phyloP scores from a whole-genome alignment of 1,140 invertebrate genomes.

The Caenorhabditis inopinata region DNA sequence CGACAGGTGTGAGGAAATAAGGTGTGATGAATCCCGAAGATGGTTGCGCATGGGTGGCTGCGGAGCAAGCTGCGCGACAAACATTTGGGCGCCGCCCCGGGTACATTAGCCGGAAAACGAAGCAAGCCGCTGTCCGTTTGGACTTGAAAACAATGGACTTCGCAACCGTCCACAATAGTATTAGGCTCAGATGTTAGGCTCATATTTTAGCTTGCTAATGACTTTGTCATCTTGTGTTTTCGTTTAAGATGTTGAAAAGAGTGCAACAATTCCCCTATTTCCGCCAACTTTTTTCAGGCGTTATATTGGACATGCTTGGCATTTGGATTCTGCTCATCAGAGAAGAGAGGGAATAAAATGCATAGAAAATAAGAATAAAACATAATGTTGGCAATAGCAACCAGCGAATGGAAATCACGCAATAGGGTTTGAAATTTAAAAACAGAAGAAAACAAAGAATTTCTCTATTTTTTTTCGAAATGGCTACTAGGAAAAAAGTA shows the following conservation, averaged over 20 bases:
- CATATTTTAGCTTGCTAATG: slow-evolving; percentile 13
- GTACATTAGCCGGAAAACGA: slow-evolving; percentile 31
- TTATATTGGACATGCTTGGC: too few species aligned
- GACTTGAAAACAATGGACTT: slow-evolving; percentile 26
- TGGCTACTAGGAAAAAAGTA: not conserved
- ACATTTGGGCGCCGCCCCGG: not conserved
- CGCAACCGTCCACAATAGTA: slow-evolving; percentile 3
- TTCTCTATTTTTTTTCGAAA: not conserved
- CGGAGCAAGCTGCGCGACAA: slow-evolving; percentile 30
- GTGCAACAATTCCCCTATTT: slow-evolving; percentile 8
- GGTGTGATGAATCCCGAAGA: slow-evolving; percentile 33
- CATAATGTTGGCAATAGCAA: not conserved
- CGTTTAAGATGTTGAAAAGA: not conserved
- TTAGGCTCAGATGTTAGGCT: not conserved
- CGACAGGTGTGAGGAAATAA: slow-evolving; percentile 29
- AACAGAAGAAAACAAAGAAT: not conserved
- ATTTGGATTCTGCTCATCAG: too few species aligned
- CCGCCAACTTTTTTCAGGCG: not conserved
- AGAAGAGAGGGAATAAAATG: not conserved
- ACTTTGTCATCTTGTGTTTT: slow-evolving; percentile 19
- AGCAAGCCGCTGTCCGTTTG: not conserved
- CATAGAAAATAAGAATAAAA: not conserved
- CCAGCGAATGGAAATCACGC: not conserved
- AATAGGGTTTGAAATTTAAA: not conserved
- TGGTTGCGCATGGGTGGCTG: slow-evolving; percentile 26